Conservation (phyloP, 2,888 invertebrate genomes). For the Lochmaea capreae region DNA sequence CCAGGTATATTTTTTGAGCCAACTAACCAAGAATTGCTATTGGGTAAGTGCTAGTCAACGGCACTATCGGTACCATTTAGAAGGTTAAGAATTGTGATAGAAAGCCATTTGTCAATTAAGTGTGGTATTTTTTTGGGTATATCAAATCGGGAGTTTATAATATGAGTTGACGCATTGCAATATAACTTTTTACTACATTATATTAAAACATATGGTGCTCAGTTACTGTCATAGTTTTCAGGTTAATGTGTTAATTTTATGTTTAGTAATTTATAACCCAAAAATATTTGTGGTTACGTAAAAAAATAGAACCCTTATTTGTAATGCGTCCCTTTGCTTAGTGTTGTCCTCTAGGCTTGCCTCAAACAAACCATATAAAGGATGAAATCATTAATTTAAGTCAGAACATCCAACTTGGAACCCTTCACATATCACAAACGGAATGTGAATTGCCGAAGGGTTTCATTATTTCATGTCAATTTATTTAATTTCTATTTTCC, state of each 20-base stretch:
- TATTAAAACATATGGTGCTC: not conserved
- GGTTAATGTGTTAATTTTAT: not conserved
- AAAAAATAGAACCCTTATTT: not conserved
- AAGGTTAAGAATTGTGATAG: not conserved
- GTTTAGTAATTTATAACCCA: not conserved
- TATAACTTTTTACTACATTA: not conserved
- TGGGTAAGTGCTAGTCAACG: no score
- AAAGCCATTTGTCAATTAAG: not conserved
- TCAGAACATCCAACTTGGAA: no score
- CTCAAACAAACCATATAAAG: slow-evolving; percentile 13
- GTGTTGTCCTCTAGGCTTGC: slow-evolving; percentile 12
- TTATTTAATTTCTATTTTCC: no score
- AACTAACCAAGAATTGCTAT: no score
- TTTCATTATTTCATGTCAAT: no score
- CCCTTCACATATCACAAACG: no score
- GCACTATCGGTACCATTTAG: not conserved
- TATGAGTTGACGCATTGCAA: not conserved
- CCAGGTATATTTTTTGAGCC: no score
- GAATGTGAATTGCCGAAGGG: no score
- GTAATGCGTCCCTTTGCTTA: slow-evolving; percentile 29
- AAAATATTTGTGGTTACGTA: not conserved
- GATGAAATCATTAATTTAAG: not conserved
- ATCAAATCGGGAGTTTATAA: not conserved
- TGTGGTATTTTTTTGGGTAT: not conserved
- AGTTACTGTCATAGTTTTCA: not conserved